Conservation (phyloP, 2,888 invertebrate species). For the Chloroclysta siterata region DNA sequence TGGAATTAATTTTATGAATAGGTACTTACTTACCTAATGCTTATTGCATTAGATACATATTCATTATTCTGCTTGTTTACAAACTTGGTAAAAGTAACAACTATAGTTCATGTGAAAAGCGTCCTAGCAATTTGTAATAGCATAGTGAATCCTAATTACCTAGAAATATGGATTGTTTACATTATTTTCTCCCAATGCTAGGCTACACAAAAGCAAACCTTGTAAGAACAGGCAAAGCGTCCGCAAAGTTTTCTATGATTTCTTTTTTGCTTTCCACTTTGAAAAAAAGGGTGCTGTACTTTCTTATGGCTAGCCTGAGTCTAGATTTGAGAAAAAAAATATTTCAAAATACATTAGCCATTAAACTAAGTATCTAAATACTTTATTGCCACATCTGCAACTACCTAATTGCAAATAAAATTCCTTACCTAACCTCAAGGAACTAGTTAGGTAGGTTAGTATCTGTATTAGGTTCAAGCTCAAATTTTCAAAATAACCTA, state of each 20-base stretch:
- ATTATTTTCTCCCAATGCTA: conserved; percentile 69
- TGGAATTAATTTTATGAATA: too few relatives aligned
- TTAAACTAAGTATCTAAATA: background rate
- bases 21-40: too few relatives aligned
- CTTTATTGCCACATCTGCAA: too few relatives aligned
- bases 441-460: too few relatives aligned
- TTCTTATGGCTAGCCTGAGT: conserved; percentile 57
- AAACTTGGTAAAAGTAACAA: background rate
- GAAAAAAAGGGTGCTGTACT: conserved; percentile 48
- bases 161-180: too few relatives aligned
- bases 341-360: conserved; percentile 12
- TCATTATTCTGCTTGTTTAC: too few relatives aligned
- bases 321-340: conserved; percentile 74
- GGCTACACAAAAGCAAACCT: conserved; percentile 63
- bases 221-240: conserved; percentile 61
- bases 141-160: too few relatives aligned
- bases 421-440: too few relatives aligned
- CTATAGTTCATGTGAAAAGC: conserved; percentile 1
- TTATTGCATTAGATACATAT: too few relatives aligned
- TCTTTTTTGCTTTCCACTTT: conserved; percentile 57
- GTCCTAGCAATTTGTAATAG: background rate
- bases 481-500: too few relatives aligned
- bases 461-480: too few relatives aligned
- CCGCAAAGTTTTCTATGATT: conserved; percentile 60
- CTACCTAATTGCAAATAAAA: too few relatives aligned